These are phyloP conservation scores for Mythimna vitellina DNA, from an alignment of 2,888 invertebrate species.

Conservation along the genomic window DNA sequence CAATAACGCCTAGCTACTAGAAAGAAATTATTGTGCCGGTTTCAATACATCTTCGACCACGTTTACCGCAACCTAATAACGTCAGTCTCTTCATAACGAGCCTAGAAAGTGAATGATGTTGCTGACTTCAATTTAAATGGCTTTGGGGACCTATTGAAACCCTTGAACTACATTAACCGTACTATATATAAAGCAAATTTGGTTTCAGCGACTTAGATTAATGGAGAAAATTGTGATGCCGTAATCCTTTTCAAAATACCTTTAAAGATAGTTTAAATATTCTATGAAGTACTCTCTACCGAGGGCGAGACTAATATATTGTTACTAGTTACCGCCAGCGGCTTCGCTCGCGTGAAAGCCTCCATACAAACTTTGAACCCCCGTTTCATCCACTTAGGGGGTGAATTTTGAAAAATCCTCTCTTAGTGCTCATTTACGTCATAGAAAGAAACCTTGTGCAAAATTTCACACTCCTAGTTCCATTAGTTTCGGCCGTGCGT, in stretches of 20 bases:
- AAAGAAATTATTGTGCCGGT: not conserved
- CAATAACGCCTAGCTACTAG: not conserved
- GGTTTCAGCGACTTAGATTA: not conserved
- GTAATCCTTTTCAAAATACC: not conserved
- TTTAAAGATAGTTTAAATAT: not conserved
- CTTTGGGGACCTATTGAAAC: slow-evolving; percentile 8
- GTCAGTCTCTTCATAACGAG: not conserved
- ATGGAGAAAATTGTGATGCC: not conserved
- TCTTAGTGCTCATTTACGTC: too few relatives aligned
- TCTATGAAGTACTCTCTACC: not conserved
- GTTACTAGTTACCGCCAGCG: too few relatives aligned
- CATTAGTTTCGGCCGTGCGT: too few relatives aligned
- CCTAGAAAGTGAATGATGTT: slow-evolving; percentile 17
- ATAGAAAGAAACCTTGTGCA: too few relatives aligned
- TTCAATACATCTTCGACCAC: slow-evolving; percentile 11
- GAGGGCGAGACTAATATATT: not conserved
- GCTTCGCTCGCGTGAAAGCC: too few relatives aligned
- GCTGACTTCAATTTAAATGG: slow-evolving; percentile 19
- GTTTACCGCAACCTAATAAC: slow-evolving; percentile 8
- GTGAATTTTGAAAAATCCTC: too few relatives aligned
- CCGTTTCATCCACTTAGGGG: too few relatives aligned
- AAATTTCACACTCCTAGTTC: too few relatives aligned
- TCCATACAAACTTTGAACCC: too few relatives aligned
- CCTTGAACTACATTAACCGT: slow-evolving; percentile 1
- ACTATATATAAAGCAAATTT: not conserved